Base-by-base conservation (phyloP, 2,888 invertebrate genomes). In the Sesamia inferens region DNA sequence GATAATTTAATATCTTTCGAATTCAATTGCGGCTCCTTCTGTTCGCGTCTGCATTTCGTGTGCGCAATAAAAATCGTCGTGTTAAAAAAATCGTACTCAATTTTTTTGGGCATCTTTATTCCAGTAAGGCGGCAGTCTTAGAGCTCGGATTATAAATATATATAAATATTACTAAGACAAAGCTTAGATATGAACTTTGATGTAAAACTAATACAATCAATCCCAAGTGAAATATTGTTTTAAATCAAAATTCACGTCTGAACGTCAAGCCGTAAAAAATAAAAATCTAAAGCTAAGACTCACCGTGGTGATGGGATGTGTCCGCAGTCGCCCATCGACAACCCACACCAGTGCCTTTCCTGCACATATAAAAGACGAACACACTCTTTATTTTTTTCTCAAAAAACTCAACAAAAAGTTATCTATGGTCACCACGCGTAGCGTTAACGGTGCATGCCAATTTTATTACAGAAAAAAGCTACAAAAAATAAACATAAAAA, bases 321-420 rank as follows among this genome's bases (percentile, higher is more conserved):
- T 64, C 73, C 89, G 73, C 79, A 83, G 72, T 89, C 87, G 73
- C 78, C 76, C 77, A 79, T 74, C 81, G 83, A 88, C 87, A 85
- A 83, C 85, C 87, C 88, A 86, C 89, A 86, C 87, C 85, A 81
- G 89, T 89, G 89, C 88, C 92, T 92, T 92, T 94, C 96, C 96
- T 96, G 96, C 96, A 96, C 96, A 96, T 94, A 96, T 96, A 96
- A 96, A 78, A 92, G 94, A 95, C 94, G 95, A 92, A 94, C 96
- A 96, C 96, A 96, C 96, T 95, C 96, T 94, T 93, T 92, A 92
- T 89, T 90, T 89, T 89, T 90, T 84, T 84, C 66, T 83, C 72
- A 76, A 76, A 83, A 86, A 86, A 86, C 83, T 80, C 81, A 85
- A 76, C 55, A 75, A 81, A 79, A 81, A 69, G 78, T 79, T 87